A percentile compares a stretch with the other conserved stretches of the same genome.
Conservation (phyloP, 2,797 vertebrate genomes). For the Coregonus ussuriensis region DNA sequence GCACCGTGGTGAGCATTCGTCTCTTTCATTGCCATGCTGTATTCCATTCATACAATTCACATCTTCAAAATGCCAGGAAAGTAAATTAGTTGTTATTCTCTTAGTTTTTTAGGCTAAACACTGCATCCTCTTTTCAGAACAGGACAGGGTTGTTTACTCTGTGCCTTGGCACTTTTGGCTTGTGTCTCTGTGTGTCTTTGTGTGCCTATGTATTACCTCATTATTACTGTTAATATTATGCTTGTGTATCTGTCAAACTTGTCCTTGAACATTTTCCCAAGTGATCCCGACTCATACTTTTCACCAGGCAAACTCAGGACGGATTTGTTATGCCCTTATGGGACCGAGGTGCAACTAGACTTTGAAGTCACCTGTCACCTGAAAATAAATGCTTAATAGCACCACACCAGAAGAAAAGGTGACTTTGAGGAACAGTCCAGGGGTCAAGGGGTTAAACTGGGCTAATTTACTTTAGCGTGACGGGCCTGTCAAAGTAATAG, state of each 20-base stretch:
- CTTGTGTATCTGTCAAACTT: conserved; percentile 1
- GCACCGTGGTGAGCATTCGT: too few relatives aligned
- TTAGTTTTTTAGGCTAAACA: too few relatives aligned
- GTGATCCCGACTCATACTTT: not conserved
- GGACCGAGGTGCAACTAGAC: conserved; percentile 16
- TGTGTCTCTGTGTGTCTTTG: too few relatives aligned
- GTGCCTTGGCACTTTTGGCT: too few relatives aligned
- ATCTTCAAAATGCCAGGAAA: too few relatives aligned
- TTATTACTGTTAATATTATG: not conserved
- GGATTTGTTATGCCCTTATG: conserved; percentile 37
- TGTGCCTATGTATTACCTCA: too few relatives aligned
- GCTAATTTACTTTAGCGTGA: conserved; percentile 44
- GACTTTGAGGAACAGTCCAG: conserved; percentile 36
- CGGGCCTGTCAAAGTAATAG: conserved; percentile 23
- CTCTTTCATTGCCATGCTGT: too few relatives aligned
- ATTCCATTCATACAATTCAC: too few relatives aligned
- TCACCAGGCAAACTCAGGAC: not conserved
- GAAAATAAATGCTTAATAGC: conserved; percentile 36
- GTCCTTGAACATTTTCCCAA: not conserved
- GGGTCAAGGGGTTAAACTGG: conserved; percentile 30
- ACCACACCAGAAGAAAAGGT: conserved; percentile 29
- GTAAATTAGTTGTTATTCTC: too few relatives aligned
- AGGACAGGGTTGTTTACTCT: too few relatives aligned
- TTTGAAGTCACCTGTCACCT: conserved; percentile 31
- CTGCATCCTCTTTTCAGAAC: too few relatives aligned